Percentiles rank a stretch among this genome's conserved stretches.
phyloP scores from a whole-genome alignment of 2,888 invertebrate genomes.

The Chouioia cunea region DNA sequence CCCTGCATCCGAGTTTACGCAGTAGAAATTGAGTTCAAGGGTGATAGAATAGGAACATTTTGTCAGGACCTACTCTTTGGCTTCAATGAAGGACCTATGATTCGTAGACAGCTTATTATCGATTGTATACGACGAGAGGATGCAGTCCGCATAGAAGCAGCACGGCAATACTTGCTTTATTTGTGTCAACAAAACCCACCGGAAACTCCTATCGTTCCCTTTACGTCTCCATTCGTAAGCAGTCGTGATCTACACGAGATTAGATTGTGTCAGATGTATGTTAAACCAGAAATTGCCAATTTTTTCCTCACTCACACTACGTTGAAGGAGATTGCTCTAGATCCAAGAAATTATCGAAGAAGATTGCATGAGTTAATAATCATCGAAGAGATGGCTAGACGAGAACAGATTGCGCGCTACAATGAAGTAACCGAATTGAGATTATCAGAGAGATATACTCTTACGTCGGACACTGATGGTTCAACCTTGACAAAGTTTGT shows the following conservation, averaged over 20 bases:
- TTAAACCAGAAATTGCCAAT: conserved; percentile 76
- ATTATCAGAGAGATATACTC: conserved; percentile 73
- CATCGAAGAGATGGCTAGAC: conserved; percentile 83
- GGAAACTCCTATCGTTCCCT: conserved; percentile 71
- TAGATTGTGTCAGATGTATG: conserved; percentile 72
- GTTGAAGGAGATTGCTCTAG: conserved; percentile 74
- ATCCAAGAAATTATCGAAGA: conserved; percentile 78
- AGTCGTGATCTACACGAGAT: conserved; percentile 68
- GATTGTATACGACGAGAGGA: conserved; percentile 82
- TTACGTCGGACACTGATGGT: conserved; percentile 78
- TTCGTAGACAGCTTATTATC: conserved; percentile 79
- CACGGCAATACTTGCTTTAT: conserved; percentile 75
- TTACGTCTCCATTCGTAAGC: conserved; percentile 72
- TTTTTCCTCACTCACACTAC: conserved; percentile 79
- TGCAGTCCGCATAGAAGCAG: conserved; percentile 75
- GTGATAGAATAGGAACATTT: conserved; percentile 73
- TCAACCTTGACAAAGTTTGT: conserved; percentile 83
- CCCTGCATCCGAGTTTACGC: conserved; percentile 7
- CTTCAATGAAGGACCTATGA: conserved; percentile 76
- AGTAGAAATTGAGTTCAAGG: conserved; percentile 33
- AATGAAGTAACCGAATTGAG: conserved; percentile 76
- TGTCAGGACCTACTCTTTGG: conserved; percentile 84
- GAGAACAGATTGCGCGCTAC: conserved; percentile 78
- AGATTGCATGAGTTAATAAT: conserved; percentile 82
- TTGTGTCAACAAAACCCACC: conserved; percentile 74